phyloP scores from a whole-genome alignment of 2,888 invertebrate species.

The Hololepta plana region DNA sequence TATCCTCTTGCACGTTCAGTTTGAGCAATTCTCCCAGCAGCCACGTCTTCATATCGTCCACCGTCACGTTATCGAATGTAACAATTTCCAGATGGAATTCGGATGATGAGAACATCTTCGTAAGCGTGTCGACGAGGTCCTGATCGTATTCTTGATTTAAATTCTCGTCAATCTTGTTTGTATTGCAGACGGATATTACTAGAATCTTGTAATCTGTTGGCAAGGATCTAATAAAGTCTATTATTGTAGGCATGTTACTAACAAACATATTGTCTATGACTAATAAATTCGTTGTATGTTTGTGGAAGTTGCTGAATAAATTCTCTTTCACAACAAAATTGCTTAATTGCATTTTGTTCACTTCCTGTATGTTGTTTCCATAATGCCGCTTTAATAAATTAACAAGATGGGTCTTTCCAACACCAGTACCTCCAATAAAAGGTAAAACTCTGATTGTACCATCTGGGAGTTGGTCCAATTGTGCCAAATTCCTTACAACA shows the following conservation, averaged over 20 bases:
- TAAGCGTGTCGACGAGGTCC: slow-evolving; percentile 12
- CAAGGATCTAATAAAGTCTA: slow-evolving; percentile 14
- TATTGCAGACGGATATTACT: slow-evolving; percentile 17
- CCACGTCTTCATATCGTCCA: slow-evolving; percentile 13
- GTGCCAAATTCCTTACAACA: slow-evolving; percentile 11
- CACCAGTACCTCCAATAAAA: slow-evolving; percentile 18
- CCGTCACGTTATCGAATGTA: slow-evolving; percentile 14
- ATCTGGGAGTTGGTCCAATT: slow-evolving; percentile 8
- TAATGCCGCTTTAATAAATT: slow-evolving; percentile 17
- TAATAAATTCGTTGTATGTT: slow-evolving; percentile 13
- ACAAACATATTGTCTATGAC: slow-evolving; percentile 17
- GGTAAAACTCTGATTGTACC: slow-evolving; percentile 12
- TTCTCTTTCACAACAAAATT: background rate
- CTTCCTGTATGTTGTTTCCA: slow-evolving; percentile 8
- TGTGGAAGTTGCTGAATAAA: background rate
- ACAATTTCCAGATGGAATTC: slow-evolving; percentile 13
- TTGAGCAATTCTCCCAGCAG: slow-evolving; percentile 11
- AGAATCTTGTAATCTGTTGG: slow-evolving; percentile 12
- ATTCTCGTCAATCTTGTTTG: slow-evolving; percentile 13
- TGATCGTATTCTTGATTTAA: slow-evolving; percentile 12
- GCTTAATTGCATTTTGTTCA: slow-evolving; percentile 5
- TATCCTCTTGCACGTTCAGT: slow-evolving; percentile 9
- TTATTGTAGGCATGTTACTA: slow-evolving; percentile 11
- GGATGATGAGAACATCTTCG: slow-evolving; percentile 10
- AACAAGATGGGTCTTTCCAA: slow-evolving; percentile 18